Percentiles rank a stretch among this genome's conserved stretches.
phyloP scores from a whole-genome alignment of 2,888 invertebrate genomes.

The Tipula helvola region DNA sequence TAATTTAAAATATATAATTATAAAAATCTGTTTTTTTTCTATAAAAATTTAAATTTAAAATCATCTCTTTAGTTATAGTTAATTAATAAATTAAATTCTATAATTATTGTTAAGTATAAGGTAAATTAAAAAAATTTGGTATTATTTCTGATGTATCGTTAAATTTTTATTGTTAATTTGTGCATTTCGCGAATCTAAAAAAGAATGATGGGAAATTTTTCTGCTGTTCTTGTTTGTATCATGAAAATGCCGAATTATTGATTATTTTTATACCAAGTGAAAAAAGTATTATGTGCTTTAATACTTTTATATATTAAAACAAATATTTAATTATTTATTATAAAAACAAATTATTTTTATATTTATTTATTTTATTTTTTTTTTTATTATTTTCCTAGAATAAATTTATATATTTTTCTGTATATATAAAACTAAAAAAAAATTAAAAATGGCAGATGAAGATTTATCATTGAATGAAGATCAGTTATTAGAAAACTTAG shows the following conservation, averaged over 20 bases:
- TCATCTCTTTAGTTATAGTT: constrained; percentile 7
- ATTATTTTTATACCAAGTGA: not conserved
- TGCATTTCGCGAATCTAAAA: not conserved
- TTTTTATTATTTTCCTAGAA: constrained; percentile 7
- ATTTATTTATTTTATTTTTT: not conserved
- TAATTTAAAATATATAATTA: not conserved
- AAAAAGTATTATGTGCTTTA: not conserved
- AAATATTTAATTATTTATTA: constrained; percentile 4
- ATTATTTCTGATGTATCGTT: not conserved
- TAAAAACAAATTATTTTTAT: not conserved
- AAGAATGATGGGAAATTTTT: not conserved
- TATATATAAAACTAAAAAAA: not conserved
- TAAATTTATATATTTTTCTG: constrained; percentile 9
- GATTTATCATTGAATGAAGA: constrained; percentile 36
- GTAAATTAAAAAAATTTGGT: not conserved
- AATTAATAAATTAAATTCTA: not conserved
- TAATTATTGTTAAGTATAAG: constrained; percentile 5
- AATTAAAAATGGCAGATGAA: constrained; percentile 33
- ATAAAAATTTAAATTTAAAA: not conserved
- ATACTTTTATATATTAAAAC: not conserved
- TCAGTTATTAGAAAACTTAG: constrained; percentile 36
- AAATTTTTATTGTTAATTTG: not conserved
- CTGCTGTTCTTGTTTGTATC: not conserved
- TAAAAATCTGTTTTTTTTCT: not conserved
- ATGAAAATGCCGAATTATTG: not conserved